A percentile compares a stretch with the other conserved stretches of the same genome.
Conservation (phyloP, 2,113 vertebrate genomes). For the Nothocercus julius region DNA sequence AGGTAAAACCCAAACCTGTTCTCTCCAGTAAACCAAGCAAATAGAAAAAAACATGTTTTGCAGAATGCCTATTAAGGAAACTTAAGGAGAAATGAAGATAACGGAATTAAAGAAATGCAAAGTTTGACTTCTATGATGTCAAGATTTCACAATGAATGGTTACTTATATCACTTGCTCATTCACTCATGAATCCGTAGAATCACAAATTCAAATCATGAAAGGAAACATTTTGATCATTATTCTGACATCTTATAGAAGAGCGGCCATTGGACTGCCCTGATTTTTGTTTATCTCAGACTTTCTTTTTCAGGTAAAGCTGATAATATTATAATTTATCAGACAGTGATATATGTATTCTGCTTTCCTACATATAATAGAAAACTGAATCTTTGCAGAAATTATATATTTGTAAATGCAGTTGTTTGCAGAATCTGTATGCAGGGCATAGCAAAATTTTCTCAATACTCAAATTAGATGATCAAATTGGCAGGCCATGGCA, state of each 20-base stretch:
- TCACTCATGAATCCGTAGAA: background rate
- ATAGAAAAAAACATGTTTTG: background rate
- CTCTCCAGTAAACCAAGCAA: background rate
- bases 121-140: background rate
- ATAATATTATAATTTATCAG: background rate
- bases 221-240: background rate
- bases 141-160: background rate
- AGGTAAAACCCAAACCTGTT: background rate
- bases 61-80: background rate
- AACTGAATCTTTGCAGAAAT: background rate
- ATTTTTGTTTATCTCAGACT: background rate
- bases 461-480: slow-evolving; percentile 6
- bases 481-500: background rate
- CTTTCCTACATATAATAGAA: background rate
- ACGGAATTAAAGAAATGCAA: background rate
- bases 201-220: background rate
- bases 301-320: background rate
- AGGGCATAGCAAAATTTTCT: background rate
- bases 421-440: background rate
- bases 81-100: background rate
- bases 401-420: background rate
- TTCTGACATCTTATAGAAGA: background rate
- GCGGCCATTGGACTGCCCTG: background rate
- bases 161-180: background rate
- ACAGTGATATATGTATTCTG: background rate